Conservation (phyloP, 2,797 vertebrate genomes). For the Ciconia nigra region DNA sequence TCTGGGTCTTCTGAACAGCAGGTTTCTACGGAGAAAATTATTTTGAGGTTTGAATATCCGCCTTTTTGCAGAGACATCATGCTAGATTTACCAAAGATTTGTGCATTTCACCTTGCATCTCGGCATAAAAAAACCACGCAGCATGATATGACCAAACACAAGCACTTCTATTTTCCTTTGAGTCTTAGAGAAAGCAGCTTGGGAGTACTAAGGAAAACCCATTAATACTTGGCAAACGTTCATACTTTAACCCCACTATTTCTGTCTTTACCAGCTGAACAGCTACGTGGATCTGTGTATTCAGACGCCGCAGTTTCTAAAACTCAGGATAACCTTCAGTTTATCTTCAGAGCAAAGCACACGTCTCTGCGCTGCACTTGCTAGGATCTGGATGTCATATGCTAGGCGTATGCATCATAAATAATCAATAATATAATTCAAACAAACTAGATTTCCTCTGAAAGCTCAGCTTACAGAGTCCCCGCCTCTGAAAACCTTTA, state of each 20-base stretch:
- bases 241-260: too few species aligned
- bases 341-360: background rate
- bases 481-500: background rate
- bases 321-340: background rate
- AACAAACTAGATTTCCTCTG: background rate
- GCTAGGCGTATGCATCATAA: background rate
- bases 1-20: background rate
- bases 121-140: rapidly evolving
- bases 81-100: background rate
- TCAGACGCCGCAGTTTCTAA: background rate
- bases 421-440: background rate
- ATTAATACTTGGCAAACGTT: background rate
- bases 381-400: background rate
- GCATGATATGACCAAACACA: background rate
- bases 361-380: rapidly evolving
- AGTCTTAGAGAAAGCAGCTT: background rate
- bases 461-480: background rate
- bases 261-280: background rate
- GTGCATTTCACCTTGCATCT: rapidly evolving
- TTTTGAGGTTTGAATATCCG: background rate
- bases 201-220: background rate
- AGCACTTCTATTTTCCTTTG: background rate
- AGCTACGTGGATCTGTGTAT: background rate
- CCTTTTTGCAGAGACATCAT: rapidly evolving
- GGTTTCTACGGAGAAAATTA: background rate